Evolutionary conservation across 2,113 vertebrate genomes (phyloP).

Genomic region (Diglossa brunneiventris): DNA sequence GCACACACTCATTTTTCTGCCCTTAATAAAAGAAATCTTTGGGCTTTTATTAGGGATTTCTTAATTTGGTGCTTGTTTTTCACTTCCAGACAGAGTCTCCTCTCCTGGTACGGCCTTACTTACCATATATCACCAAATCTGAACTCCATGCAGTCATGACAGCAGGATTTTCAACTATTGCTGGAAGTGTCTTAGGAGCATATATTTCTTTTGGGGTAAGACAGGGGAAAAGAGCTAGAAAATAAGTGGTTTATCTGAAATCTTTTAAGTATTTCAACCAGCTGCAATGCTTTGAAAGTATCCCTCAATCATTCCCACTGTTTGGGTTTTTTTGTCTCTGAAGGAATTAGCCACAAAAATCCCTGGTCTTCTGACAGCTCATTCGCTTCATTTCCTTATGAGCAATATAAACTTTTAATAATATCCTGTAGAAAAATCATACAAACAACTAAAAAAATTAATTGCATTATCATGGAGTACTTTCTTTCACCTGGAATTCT

Average conservation of each 20-base stretch:
- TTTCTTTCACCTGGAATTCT: slow-evolving; percentile 9
- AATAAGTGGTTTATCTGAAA: background rate
- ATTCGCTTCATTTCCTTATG: background rate
- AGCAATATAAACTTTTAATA: background rate
- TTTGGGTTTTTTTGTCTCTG: background rate
- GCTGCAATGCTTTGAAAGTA: background rate
- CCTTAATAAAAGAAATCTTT: background rate
- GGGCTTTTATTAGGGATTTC: background rate
- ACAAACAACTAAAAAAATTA: background rate
- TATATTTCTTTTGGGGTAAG: slow-evolving; percentile 89
- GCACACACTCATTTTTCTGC: background rate
- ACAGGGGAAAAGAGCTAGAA: background rate
- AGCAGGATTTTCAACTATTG: slow-evolving; percentile 84
- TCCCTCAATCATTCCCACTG: background rate
- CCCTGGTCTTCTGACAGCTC: background rate
- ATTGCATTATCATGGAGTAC: background rate
- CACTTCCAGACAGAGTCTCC: slow-evolving; percentile 79
- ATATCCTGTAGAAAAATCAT: background rate
- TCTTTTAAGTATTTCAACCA: background rate
- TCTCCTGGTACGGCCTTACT: slow-evolving; percentile 81
- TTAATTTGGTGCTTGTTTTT: background rate
- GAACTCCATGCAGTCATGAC: slow-evolving; percentile 89
- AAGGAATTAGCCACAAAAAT: background rate
- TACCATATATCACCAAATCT: slow-evolving; percentile 77
- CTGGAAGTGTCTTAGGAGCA: slow-evolving; percentile 82